Evolutionary conservation across 1,140 invertebrate genomes (phyloP), one percentile per base, ranked within the genome.

Genomic region (Pseudobourletiella spinata): DNA sequence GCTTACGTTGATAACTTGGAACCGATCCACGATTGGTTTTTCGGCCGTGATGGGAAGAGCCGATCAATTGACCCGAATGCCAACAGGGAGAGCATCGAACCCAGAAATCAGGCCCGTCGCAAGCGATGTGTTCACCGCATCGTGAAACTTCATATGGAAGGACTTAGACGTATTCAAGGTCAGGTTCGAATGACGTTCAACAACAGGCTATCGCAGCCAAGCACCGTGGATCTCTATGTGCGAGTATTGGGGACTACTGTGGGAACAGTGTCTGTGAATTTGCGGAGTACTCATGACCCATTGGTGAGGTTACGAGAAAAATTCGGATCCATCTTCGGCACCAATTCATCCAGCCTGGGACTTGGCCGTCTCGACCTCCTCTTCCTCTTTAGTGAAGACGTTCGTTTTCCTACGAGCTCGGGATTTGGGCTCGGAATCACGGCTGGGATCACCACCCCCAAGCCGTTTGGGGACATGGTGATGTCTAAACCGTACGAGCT

Each of bases 361-460:
- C 11, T 54, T 11, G 24, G 30, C 26, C 3, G 26, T 25, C 70
- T 46, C 39, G 20, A 70, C 78, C 15, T 71, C 66, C 69, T 86
- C 14, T 76, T 88, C 2, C 87, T 93, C 73, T 68, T 92, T 20
- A 89, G 93, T 63, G 79, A 81, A 3, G 83, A 89, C 69, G 71
- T 89, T 0, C 76, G 83, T 2, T 87, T 92, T 71, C 89, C 91
- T 15, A 93, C 89, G 0, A 81, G 83, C 30, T 75, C 83, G 52
- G 91, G 91, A 74, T 76, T 90, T 15, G 84, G 89, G 0, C 72
- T 94, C n/a, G n/a, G n/a, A n/a, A n/a, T n/a, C n/a, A n/a, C n/a
- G n/a, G n/a, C n/a, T n/a, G n/a, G n/a, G n/a, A n/a, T n/a, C n/a
- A n/a, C n/a, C n/a, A n/a, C n/a, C n/a, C n/a, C n/a, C n/a, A n/a